Conservation (phyloP, 2,888 invertebrate genomes). For the Beris chalybata region DNA sequence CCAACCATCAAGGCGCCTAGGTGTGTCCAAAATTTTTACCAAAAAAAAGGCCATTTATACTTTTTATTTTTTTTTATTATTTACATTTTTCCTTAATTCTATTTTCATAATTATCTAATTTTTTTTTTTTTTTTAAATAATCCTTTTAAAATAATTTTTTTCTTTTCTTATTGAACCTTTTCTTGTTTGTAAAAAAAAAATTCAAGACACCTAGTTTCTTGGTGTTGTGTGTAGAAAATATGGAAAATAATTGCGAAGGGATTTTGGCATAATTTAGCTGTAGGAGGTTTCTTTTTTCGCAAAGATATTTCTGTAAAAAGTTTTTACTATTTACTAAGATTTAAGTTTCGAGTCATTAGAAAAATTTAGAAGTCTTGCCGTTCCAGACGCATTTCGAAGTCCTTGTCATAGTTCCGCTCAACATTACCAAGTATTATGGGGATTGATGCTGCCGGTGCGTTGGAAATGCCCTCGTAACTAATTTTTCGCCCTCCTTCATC, state of each 20-base stretch:
- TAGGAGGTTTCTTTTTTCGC: too few relatives aligned
- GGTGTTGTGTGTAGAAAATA: neutral
- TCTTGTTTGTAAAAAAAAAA: slow-evolving; percentile 3
- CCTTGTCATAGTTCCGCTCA: too few relatives aligned
- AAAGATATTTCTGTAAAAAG: too few relatives aligned
- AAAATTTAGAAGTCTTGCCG: too few relatives aligned
- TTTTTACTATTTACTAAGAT: too few relatives aligned
- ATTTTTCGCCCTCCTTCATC: too few relatives aligned
- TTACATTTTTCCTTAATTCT: slow-evolving; percentile 32
- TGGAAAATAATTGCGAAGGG: neutral
- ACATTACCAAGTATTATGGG: too few relatives aligned
- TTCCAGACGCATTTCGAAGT: too few relatives aligned
- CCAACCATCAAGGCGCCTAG: slow-evolving; percentile 39
- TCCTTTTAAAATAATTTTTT: slow-evolving; percentile 4
- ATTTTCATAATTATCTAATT: slow-evolving; percentile 17
- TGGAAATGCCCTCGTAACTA: too few relatives aligned
- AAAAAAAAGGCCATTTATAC: slow-evolving; percentile 24
- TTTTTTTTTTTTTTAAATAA: slow-evolving; percentile 18
- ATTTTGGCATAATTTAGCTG: too few relatives aligned
- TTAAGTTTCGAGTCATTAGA: too few relatives aligned
- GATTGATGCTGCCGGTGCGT: too few relatives aligned
- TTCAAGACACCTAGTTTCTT: neutral
- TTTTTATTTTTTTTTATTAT: slow-evolving; percentile 3
- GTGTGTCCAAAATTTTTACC: slow-evolving; percentile 38
- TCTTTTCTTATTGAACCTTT: slow-evolving; percentile 16